phyloP scores from a whole-genome alignment of 2,888 invertebrate genomes.

The Diplazon laetatorius region DNA sequence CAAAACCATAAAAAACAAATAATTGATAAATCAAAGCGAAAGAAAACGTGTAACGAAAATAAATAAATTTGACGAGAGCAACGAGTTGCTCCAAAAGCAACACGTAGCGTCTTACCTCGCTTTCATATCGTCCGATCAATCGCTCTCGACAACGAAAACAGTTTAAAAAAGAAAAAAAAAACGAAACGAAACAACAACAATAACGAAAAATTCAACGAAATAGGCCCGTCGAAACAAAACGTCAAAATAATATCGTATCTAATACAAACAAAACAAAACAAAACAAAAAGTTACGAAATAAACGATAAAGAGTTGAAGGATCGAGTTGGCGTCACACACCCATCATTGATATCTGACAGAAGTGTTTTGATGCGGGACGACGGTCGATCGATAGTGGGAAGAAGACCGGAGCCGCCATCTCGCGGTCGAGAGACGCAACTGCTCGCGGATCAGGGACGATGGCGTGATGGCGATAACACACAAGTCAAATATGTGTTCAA shows the following conservation, averaged over 20 bases:
- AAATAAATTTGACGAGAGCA: background rate
- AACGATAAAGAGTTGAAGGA: slow-evolving; percentile 33
- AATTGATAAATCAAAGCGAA: background rate
- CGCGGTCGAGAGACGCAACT: background rate
- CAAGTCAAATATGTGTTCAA: too few relatives aligned
- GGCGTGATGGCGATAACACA: too few relatives aligned
- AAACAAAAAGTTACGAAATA: slow-evolving; percentile 45
- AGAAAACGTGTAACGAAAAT: background rate
- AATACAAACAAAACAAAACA: slow-evolving; percentile 26
- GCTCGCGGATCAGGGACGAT: too few relatives aligned
- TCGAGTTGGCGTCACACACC: slow-evolving; percentile 52
- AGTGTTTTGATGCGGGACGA: slow-evolving; percentile 31
- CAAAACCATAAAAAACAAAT: too few relatives aligned
- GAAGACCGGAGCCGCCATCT: background rate
- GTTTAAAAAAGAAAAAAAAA: slow-evolving; percentile 17
- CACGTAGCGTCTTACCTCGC: slow-evolving; percentile 44
- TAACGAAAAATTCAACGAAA: slow-evolving; percentile 11
- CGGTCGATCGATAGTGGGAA: slow-evolving; percentile 5
- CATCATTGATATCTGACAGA: slow-evolving; percentile 49
- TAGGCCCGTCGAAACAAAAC: background rate
- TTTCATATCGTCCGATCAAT: slow-evolving; percentile 44
- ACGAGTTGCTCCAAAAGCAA: background rate
- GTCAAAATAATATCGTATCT: slow-evolving; percentile 9
- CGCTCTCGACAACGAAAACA: slow-evolving; percentile 5
- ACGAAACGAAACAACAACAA: slow-evolving; percentile 9